phyloP scores from a whole-genome alignment of 2,888 invertebrate genomes.

The Zele albiditarsus region DNA sequence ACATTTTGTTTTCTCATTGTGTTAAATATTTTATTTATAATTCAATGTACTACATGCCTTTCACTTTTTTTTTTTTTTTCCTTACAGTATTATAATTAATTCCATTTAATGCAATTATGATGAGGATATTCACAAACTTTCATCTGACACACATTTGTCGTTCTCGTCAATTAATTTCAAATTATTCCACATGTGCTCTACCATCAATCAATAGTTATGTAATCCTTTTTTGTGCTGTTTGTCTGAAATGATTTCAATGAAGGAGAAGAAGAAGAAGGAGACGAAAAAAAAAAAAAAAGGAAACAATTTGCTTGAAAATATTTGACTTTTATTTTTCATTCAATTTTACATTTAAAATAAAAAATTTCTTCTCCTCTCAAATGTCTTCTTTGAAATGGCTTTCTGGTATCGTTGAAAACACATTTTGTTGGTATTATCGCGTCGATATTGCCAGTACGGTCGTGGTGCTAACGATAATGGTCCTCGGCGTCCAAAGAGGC shows the following conservation, averaged over 20 bases:
- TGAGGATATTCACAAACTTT: slow-evolving; percentile 29
- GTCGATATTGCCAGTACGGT: slow-evolving; percentile 36
- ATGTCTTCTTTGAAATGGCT: background rate
- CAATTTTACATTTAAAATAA: background rate
- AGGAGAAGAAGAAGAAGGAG: background rate
- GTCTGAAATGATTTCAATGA: background rate
- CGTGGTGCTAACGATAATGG: slow-evolving; percentile 49
- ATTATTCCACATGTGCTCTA: background rate
- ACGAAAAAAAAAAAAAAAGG: no score
- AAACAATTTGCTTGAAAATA: no score
- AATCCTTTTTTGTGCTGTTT: background rate
- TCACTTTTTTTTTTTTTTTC: slow-evolving; percentile 13
- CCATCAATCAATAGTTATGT: background rate
- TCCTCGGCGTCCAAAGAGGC: slow-evolving; percentile 26
- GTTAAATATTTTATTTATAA: background rate
- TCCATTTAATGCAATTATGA: slow-evolving; percentile 12
- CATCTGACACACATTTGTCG: slow-evolving; percentile 22
- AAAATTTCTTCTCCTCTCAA: background rate
- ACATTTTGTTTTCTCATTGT: background rate
- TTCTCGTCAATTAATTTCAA: slow-evolving; percentile 5
- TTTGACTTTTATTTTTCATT: no score
- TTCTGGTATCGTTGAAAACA: background rate
- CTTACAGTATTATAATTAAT: slow-evolving; percentile 18
- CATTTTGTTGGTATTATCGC: slow-evolving; percentile 43
- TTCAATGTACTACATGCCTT: background rate